A percentile compares a stretch with the other conserved stretches of the same genome.
Evolutionary conservation across 2,113 vertebrate genomes (phyloP).

Genomic region (Phaetusa simplex): DNA sequence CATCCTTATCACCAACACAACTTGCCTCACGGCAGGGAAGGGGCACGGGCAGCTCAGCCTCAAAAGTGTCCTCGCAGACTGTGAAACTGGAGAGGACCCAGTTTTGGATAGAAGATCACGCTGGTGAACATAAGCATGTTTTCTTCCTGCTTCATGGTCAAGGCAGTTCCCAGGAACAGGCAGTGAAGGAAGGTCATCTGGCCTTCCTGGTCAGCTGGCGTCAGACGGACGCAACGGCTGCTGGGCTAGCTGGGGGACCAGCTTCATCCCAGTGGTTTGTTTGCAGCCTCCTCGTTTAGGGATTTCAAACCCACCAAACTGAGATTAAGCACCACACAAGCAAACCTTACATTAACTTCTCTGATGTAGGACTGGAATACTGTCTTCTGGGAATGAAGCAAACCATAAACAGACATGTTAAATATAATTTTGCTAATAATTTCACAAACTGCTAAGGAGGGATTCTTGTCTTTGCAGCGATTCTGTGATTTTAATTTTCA

Average conservation of each 20-base stretch:
- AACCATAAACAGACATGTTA: neutral
- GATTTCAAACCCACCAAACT: neutral
- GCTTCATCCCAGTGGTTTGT: neutral
- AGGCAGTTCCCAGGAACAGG: neutral
- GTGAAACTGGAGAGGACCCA: neutral
- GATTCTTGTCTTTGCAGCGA: neutral
- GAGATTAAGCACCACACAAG: neutral
- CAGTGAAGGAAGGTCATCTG: neutral
- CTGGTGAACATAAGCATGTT: neutral
- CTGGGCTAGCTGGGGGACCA: neutral
- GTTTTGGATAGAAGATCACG: fast-evolving
- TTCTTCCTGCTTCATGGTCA: neutral
- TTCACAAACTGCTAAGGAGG: neutral
- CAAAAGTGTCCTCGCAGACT: neutral
- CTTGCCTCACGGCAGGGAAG: neutral
- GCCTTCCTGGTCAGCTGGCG: too few species aligned
- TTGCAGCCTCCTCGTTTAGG: neutral
- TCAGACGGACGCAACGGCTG: too few species aligned
- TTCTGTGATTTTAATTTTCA: neutral
- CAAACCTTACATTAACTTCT: neutral
- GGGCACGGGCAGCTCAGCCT: neutral
- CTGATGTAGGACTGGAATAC: neutral
- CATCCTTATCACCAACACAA: fast-evolving
- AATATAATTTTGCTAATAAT: neutral
- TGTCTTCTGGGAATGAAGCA: neutral